Conservation (phyloP, 2,797 vertebrate genomes). For the Choloepus didactylus region DNA sequence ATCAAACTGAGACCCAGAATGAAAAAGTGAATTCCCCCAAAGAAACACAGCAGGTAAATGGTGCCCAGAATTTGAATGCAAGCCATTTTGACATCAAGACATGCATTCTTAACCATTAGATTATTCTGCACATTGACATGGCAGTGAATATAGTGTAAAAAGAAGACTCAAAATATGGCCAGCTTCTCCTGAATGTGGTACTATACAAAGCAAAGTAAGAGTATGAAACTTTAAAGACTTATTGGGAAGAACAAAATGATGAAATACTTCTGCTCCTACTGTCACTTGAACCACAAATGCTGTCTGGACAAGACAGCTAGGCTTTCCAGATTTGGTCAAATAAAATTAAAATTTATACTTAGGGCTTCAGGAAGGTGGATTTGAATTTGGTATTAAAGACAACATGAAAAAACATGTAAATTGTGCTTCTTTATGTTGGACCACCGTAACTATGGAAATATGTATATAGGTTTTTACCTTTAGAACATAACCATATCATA, state of each 20-base stretch:
- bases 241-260: neutral
- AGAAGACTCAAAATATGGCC: rapidly evolving
- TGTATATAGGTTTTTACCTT: neutral
- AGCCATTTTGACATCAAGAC: neutral
- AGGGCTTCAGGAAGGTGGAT: neutral
- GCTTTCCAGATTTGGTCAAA: neutral
- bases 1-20: neutral
- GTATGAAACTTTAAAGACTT: neutral
- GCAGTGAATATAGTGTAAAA: neutral
- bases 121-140: neutral
- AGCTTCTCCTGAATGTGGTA: no score
- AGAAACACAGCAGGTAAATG: rapidly evolving
- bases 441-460: neutral
- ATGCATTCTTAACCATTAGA: neutral
- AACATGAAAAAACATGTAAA: neutral
- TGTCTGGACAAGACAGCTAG: neutral
- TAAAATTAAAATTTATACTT: no score
- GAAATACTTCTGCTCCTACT: neutral
- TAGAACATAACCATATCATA: neutral
- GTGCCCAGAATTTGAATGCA: neutral
- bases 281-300: no score
- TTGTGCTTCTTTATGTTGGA: neutral
- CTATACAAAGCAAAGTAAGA: neutral
- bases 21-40: neutral
- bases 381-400: neutral